Evolutionary conservation across 1,140 invertebrate species (phyloP), one percentile per base, ranked within the genome.

Genomic region (Telenomus remus): DNA sequence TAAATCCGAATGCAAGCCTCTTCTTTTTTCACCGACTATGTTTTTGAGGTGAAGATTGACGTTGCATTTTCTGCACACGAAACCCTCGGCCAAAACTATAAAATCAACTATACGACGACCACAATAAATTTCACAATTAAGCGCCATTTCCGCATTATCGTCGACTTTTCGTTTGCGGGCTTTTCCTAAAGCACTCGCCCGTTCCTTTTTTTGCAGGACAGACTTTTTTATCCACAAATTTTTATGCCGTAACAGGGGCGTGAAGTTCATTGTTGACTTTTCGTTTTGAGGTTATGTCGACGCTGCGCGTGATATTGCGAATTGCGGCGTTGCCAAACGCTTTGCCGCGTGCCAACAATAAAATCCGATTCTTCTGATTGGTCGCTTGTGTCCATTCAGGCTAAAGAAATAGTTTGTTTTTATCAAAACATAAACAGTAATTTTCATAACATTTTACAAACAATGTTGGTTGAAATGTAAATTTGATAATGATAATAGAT

Each of bases 21-120:
- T 42, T 44, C 59, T 42, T 51, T 61, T 50, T 61, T 60, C 59
- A 44, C 48, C 48, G n/a, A 61, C 19, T 43, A 51, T 61, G 9
- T 61, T 61, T 43, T 51, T 42, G 1, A 51, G 15, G 6, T 33
- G 13, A 33, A 61, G 7, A 61, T 61, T 19, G 7, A 46, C 48
- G n/a, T 43, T 42, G 34, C 59, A 61, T 11, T 51, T 44, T 0
- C 44, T 1, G 34, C 48, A 61, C 19, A 3, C 6, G 19, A 27
- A 27, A 1, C 6, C 6, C 2, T 27, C 19, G 6, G 19, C 19
- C 1, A 27, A 6, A 27, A 27, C 19, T 3, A 3, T 6, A 6
- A 27, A 27, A 1, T 27, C 19, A 3, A 27, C 19, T 1, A 27
- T 1, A 3, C 19, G 3, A 39, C 37, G 37, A 9, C 37, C 37